A percentile compares a stretch with the other conserved stretches of the same genome.
phyloP scores from a whole-genome alignment of 2,888 invertebrate species.

The Ptychoptera contaminata region DNA sequence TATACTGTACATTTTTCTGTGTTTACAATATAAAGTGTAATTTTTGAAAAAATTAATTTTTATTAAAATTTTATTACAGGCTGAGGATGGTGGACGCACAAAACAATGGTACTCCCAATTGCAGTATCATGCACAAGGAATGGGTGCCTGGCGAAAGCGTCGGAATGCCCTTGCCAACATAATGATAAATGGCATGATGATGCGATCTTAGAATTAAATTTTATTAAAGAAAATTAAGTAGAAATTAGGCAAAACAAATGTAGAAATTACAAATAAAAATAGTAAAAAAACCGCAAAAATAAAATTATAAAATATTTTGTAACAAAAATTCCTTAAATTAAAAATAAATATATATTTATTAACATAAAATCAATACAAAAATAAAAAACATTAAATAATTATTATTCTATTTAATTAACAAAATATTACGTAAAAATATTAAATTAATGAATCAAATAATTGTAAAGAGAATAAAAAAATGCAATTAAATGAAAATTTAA shows the following conservation, averaged over 20 bases:
- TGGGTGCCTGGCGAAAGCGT: constrained; percentile 83
- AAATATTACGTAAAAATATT: too few relatives aligned
- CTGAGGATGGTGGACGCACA: constrained; percentile 73
- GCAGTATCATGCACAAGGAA: constrained; percentile 80
- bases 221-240: not conserved
- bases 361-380: too few relatives aligned
- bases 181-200: constrained; percentile 80
- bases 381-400: too few relatives aligned
- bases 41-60: not conserved
- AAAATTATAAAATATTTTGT: too few relatives aligned
- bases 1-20: not conserved
- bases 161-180: constrained; percentile 92
- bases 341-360: too few relatives aligned
- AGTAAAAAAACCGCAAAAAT: not conserved
- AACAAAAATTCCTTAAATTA: too few relatives aligned
- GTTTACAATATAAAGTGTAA: not conserved
- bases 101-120: constrained; percentile 80
- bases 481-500: too few relatives aligned
- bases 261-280: not conserved
- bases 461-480: too few relatives aligned
- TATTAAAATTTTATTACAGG: constrained; percentile 35
- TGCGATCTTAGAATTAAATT: constrained; percentile 16
- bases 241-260: not conserved
- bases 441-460: too few relatives aligned
- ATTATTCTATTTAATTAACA: too few relatives aligned